phyloP scores from a whole-genome alignment of 2,797 vertebrate genomes.

The Pithecia hirsuta region DNA sequence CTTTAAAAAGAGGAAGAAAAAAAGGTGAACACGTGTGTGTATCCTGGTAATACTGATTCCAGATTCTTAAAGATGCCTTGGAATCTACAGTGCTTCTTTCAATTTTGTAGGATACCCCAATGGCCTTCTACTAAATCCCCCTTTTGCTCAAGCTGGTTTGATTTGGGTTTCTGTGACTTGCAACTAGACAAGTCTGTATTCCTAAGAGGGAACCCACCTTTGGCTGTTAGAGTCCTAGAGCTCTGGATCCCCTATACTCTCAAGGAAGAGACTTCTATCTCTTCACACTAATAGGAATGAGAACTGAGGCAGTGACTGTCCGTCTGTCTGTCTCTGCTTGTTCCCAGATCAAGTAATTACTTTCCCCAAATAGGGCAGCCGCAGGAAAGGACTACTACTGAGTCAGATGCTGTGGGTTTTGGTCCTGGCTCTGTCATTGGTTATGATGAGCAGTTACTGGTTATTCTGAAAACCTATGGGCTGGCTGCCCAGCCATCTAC shows the following conservation, averaged over 20 bases:
- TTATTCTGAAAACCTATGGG: neutral
- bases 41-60: neutral
- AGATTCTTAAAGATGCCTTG: neutral
- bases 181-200: neutral
- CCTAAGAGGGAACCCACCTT: neutral
- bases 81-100: neutral
- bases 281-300: neutral
- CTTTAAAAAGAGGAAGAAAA: neutral
- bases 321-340: neutral
- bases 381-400: neutral
- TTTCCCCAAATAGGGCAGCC: neutral
- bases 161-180: neutral
- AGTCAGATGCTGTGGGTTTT: neutral
- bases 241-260: neutral
- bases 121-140: neutral
- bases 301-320: neutral
- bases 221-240: neutral
- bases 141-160: neutral
- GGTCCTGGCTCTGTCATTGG: neutral
- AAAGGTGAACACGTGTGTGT: neutral
- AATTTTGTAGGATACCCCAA: neutral
- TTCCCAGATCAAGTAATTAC: neutral
- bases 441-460: neutral
- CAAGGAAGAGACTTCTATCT: neutral
- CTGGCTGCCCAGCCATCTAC: neutral